These are phyloP conservation scores for Bombus fervidus DNA, from an alignment of 1,140 invertebrate species.

Conservation along the genomic window DNA sequence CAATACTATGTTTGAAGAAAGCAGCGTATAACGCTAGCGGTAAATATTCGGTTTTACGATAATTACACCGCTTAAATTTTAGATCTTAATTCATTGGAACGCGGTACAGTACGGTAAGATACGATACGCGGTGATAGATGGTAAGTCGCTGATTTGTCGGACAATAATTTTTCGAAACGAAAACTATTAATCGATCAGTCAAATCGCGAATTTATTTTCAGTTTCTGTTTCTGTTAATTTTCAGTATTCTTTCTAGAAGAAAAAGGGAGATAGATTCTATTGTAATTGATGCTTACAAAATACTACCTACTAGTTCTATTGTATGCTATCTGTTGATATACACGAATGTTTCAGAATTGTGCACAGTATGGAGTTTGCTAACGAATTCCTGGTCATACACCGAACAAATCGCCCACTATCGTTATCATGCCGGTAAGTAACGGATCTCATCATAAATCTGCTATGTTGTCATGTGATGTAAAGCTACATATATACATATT, in stretches of 20 bases:
- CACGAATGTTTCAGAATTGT: conserved; percentile 71
- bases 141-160: not conserved
- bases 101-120: too few species aligned
- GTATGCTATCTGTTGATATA: not conserved
- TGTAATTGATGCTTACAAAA: too few species aligned
- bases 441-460: not conserved
- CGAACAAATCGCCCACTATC: conserved; percentile 70
- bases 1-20: not conserved
- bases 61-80: not conserved
- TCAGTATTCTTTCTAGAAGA: not conserved
- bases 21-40: not conserved
- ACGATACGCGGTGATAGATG: not conserved
- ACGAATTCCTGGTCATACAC: conserved; percentile 67
- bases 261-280: not conserved
- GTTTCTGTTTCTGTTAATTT: not conserved
- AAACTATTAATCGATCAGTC: too few species aligned
- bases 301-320: too few species aligned
- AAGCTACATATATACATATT: not conserved
- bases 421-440: conserved; percentile 68
- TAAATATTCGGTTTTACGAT: not conserved
- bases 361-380: conserved; percentile 71
- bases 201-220: not conserved
- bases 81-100: too few species aligned
- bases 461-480: not conserved
- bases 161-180: not conserved